Percentiles rank a stretch among this genome's conserved stretches.
These are phyloP conservation scores for Spatulosminthurus flaviceps DNA, from an alignment of 2,888 invertebrate species.

Conservation along the genomic window DNA sequence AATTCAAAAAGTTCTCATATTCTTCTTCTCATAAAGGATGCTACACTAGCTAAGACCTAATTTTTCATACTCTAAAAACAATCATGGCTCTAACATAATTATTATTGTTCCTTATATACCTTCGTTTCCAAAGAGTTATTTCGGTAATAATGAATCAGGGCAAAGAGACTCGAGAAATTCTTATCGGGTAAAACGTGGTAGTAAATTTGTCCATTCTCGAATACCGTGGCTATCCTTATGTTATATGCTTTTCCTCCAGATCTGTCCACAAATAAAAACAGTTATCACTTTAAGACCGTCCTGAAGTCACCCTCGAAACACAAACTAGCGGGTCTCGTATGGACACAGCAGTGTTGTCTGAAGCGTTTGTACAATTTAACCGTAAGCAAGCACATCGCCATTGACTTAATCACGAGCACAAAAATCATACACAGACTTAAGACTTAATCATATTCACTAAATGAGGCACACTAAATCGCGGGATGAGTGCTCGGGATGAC, in stretches of 20 bases:
- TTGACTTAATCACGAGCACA: too few species aligned
- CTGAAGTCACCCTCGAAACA: neutral
- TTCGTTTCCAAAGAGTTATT: constrained; percentile 85
- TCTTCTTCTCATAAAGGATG: too few species aligned
- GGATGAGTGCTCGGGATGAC: too few species aligned
- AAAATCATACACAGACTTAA: too few species aligned
- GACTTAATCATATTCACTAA: too few species aligned
- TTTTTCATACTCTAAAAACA: too few species aligned
- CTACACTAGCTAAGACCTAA: too few species aligned
- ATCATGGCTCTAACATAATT: neutral
- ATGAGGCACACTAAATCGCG: too few species aligned
- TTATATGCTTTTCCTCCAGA: constrained; percentile 88
- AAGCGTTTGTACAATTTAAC: too few species aligned
- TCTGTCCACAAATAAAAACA: constrained; percentile 65
- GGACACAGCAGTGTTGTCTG: too few species aligned
- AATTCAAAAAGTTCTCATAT: too few species aligned
- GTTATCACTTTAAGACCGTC: neutral
- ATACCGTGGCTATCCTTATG: constrained; percentile 87
- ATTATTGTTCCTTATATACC: constrained; percentile 66
- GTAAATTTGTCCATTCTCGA: constrained; percentile 80
- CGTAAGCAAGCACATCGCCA: too few species aligned
- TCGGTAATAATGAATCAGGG: constrained; percentile 88
- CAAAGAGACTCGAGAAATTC: constrained; percentile 90
- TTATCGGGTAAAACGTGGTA: constrained; percentile 88
- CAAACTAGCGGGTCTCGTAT: neutral